phyloP scores from a whole-genome alignment of 2,797 vertebrate genomes.

The Anguilla marmorata region DNA sequence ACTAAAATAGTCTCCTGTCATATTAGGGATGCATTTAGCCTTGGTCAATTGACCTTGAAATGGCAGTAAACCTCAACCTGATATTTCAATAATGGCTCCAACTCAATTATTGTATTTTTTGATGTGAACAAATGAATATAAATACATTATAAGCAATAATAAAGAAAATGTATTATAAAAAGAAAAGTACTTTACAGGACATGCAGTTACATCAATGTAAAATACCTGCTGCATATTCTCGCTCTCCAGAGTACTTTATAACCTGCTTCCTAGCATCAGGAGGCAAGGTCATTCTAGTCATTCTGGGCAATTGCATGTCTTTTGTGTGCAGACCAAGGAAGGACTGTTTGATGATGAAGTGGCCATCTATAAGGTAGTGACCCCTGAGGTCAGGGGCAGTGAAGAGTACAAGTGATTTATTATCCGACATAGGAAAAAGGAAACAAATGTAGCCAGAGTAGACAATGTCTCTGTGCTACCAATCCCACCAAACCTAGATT shows the following conservation, averaged over 20 bases:
- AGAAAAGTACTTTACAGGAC: background rate
- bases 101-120: conserved; percentile 25
- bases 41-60: conserved; percentile 53
- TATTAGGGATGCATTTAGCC: conserved; percentile 27
- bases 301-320: conserved; percentile 56
- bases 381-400: conserved; percentile 71
- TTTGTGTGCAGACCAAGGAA: conserved; percentile 61
- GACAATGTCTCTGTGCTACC: conserved; percentile 9
- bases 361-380: conserved; percentile 65
- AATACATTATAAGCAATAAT: background rate
- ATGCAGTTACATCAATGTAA: background rate
- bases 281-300: conserved; percentile 61
- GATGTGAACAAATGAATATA: conserved; percentile 4
- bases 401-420: conserved; percentile 63
- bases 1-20: conserved; percentile 22
- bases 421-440: conserved; percentile 40
- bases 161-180: background rate
- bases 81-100: conserved; percentile 37
- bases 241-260: conserved; percentile 23
- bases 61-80: conserved; percentile 40
- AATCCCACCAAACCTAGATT: background rate
- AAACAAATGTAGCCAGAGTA: conserved; percentile 40
- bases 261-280: conserved; percentile 58
- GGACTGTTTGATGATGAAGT: conserved; percentile 75
- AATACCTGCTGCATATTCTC: background rate